Evolutionary conservation across 2,888 invertebrate species (phyloP).

Genomic region (Portevinia maculata): DNA sequence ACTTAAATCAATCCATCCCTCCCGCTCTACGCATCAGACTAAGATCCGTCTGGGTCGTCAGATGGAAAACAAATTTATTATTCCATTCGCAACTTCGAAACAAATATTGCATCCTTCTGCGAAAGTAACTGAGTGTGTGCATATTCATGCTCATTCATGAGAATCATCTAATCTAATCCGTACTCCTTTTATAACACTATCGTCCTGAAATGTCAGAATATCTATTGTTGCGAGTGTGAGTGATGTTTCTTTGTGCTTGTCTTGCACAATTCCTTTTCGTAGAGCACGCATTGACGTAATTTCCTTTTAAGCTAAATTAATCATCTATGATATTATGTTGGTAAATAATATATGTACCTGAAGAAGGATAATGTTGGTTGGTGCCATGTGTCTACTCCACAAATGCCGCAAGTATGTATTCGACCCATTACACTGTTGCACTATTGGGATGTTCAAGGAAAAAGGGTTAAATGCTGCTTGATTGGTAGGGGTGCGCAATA

Average conservation of each 20-base stretch:
- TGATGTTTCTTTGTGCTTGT: conserved; percentile 10
- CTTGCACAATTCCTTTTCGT: conserved; percentile 10
- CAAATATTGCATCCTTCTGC: conserved; percentile 8
- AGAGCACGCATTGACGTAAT: conserved; percentile 24
- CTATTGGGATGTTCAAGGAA: neutral
- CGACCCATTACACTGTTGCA: conserved; percentile 47
- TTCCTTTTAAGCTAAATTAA: conserved; percentile 57
- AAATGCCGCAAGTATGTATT: conserved; percentile 39
- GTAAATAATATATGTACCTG: neutral
- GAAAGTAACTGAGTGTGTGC: neutral
- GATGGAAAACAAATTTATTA: conserved; percentile 40
- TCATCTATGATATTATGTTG: conserved; percentile 44
- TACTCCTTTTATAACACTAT: conserved; percentile 3
- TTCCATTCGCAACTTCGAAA: conserved; percentile 40
- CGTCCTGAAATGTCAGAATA: conserved; percentile 11
- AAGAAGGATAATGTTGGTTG: conserved; percentile 13
- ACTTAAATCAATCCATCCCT: conserved; percentile 56
- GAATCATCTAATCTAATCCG: conserved; percentile 26
- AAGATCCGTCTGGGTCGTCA: neutral
- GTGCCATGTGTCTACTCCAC: conserved; percentile 40
- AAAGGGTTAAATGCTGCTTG: too few relatives aligned
- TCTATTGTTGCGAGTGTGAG: neutral
- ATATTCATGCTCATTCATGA: neutral
- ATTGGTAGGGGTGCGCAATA: too few relatives aligned
- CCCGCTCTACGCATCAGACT: neutral